Percentiles rank a stretch among this genome's conserved stretches.
Evolutionary conservation across 2,888 invertebrate species (phyloP).

Genomic region (Spodoptera littoralis): DNA sequence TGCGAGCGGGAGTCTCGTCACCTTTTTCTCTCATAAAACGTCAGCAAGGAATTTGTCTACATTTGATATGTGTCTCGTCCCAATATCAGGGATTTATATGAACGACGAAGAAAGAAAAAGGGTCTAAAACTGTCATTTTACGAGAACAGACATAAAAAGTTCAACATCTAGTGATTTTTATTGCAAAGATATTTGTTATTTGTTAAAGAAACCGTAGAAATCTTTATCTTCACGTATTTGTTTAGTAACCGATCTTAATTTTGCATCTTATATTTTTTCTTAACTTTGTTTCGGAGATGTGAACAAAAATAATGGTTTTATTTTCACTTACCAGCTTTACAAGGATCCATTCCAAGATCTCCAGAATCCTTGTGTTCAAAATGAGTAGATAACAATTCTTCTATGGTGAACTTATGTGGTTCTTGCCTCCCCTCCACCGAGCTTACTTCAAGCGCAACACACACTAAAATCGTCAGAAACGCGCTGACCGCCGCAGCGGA

Average conservation of each 20-base stretch:
- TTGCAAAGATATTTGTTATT: constrained; percentile 36
- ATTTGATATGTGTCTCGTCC: constrained; percentile 40
- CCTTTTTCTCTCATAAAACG: constrained; percentile 33
- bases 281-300: not conserved
- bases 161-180: constrained; percentile 40
- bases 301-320: not conserved
- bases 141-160: constrained; percentile 34
- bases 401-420: constrained; percentile 89
- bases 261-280: not conserved
- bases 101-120: constrained; percentile 36
- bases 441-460: constrained; percentile 64
- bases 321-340: constrained; percentile 93
- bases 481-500: constrained; percentile 65
- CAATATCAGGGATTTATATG: constrained; percentile 32
- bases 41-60: constrained; percentile 35
- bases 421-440: constrained; percentile 75
- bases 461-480: constrained; percentile 72
- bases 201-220: constrained; percentile 13
- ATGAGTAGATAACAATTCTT: constrained; percentile 90
- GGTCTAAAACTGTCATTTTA: constrained; percentile 31
- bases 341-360: constrained; percentile 95
- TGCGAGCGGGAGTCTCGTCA: constrained; percentile 4
- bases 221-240: constrained; percentile 27
- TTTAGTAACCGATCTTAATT: constrained; percentile 11
- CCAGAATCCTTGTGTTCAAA: constrained; percentile 92